phyloP scores from a whole-genome alignment of 2,888 invertebrate species.

The Melanchra persicariae region DNA sequence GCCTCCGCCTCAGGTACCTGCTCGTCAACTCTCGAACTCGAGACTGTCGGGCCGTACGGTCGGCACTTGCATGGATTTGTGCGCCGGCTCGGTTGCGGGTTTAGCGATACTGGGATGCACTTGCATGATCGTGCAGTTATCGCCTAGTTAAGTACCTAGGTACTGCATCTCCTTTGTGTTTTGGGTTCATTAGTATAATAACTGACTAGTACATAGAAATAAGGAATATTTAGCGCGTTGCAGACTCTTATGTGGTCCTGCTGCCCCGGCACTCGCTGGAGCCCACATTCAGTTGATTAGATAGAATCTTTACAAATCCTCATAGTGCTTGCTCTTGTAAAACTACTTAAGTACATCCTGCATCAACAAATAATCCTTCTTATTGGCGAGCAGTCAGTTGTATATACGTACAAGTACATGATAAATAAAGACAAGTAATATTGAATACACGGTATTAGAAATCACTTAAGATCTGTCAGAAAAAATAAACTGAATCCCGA shows the following conservation, averaged over 20 bases:
- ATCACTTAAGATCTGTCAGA: too few relatives aligned
- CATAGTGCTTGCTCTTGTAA: constrained; percentile 7
- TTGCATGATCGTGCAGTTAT: constrained; percentile 25
- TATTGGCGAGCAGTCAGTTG: background rate
- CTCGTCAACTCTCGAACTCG: background rate
- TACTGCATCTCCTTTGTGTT: background rate
- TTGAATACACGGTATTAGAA: background rate
- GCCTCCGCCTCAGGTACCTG: constrained; percentile 40
- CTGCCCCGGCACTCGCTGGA: background rate
- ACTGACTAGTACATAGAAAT: background rate
- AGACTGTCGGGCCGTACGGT: background rate
- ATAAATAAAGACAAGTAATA: background rate
- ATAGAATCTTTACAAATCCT: constrained; percentile 8
- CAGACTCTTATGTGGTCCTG: background rate
- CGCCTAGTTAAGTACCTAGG: background rate
- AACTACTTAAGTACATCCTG: constrained; percentile 5
- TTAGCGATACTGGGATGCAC: constrained; percentile 6
- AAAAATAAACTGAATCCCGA: background rate
- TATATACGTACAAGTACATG: background rate
- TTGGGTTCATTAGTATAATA: background rate
- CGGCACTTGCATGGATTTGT: constrained; percentile 3
- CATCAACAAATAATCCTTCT: constrained; percentile 5
- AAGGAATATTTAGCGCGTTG: background rate
- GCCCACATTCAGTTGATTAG: background rate
- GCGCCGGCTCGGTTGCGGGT: constrained; percentile 12